A percentile compares a stretch with the other conserved stretches of the same genome.
These are phyloP conservation scores for Halocynthia roretzi DNA, from an alignment of 23 tunicate genomes.

Conservation along the genomic window DNA sequence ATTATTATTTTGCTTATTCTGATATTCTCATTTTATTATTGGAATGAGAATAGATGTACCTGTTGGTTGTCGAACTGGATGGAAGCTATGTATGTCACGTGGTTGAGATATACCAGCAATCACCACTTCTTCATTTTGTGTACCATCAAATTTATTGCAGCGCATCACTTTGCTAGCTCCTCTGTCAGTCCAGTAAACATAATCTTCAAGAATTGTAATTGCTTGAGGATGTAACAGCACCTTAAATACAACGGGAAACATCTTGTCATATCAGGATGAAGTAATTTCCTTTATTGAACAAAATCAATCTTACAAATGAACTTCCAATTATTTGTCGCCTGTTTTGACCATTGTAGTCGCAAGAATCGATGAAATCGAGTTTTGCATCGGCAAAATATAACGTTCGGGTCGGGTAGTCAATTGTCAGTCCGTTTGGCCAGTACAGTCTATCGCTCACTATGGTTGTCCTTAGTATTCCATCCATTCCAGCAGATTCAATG, in stretches of 20 bases:
- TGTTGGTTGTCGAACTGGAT: constrained; percentile 78
- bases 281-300: background rate
- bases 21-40: background rate
- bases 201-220: constrained; percentile 64
- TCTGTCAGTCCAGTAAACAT: constrained; percentile 70
- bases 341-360: constrained; percentile 49
- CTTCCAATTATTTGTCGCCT: constrained; percentile 68
- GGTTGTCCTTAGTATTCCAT: constrained; percentile 35
- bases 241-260: constrained; percentile 3
- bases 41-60: constrained; percentile 5
- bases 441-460: constrained; percentile 57
- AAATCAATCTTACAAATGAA: constrained; percentile 41
- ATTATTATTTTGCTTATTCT: background rate
- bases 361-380: constrained; percentile 75
- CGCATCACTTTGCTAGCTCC: constrained; percentile 42
- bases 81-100: constrained; percentile 43
- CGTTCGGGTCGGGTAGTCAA: constrained; percentile 64
- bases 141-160: constrained; percentile 64
- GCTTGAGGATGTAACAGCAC: constrained; percentile 68
- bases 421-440: constrained; percentile 89
- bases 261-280: background rate
- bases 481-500: constrained; percentile 75
- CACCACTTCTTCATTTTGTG: constrained; percentile 26
- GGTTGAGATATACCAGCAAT: constrained; percentile 31
- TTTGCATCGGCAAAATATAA: constrained; percentile 88